Conservation (phyloP, 1,140 invertebrate genomes). For the Zaprionus inermis region DNA sequence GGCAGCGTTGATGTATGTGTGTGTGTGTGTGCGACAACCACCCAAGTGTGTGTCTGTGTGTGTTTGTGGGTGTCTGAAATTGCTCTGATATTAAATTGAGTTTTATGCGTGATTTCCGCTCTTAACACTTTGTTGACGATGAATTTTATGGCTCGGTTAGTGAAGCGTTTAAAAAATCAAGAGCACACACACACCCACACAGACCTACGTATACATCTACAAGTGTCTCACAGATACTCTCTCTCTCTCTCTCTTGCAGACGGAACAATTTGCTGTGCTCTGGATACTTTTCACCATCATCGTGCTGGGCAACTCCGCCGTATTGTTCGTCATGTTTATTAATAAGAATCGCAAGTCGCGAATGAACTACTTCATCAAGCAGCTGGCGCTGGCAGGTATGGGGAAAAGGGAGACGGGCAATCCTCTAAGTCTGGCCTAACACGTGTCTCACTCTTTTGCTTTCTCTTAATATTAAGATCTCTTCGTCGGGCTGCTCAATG, state of each 20-base stretch:
- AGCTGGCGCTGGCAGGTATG: conserved; percentile 96
- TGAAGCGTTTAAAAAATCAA: conserved; percentile 51
- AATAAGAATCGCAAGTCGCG: conserved; percentile 95
- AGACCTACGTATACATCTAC: conserved; percentile 1
- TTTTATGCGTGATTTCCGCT: conserved; percentile 77
- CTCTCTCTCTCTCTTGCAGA: conserved; percentile 87
- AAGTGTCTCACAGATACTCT: not conserved
- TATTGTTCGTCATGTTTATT: conserved; percentile 92
- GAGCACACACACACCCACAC: not conserved
- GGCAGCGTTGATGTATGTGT: conserved; percentile 10
- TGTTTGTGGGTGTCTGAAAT: conserved; percentile 29
- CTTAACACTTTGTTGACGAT: conserved; percentile 77
- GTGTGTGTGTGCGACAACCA: conserved; percentile 1
- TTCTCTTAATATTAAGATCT: conserved; percentile 87
- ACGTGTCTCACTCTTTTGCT: not conserved
- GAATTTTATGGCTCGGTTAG: conserved; percentile 62
- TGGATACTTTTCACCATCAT: conserved; percentile 95
- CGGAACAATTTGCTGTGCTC: conserved; percentile 94
- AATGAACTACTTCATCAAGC: conserved; percentile 99
- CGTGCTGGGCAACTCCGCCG: conserved; percentile 94
- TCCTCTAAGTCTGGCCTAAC: not conserved
- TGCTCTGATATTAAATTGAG: conserved; percentile 68
- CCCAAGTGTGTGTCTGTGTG: conserved; percentile 20
- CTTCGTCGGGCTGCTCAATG: conserved; percentile 93
- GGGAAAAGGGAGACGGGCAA: not conserved